Evolutionary conservation across 2,113 vertebrate species (phyloP).

Genomic region (Nesogale talazaci): DNA sequence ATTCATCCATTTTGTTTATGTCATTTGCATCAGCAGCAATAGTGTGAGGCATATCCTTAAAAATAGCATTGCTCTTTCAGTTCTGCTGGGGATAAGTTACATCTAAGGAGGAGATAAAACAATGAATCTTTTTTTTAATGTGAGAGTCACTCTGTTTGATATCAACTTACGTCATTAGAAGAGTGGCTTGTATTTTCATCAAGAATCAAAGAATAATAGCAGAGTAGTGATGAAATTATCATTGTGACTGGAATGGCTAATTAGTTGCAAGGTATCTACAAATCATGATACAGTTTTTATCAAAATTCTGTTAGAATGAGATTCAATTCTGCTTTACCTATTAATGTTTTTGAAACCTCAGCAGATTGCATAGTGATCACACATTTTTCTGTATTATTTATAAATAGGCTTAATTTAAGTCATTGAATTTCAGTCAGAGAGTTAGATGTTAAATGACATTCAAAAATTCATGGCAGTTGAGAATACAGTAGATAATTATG

Average conservation of each 20-base stretch:
- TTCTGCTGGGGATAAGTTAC: neutral
- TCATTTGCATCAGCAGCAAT: neutral
- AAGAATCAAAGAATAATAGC: slow-evolving; percentile 26
- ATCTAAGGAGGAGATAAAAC: neutral
- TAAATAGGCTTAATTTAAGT: slow-evolving; percentile 59
- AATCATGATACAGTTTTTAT: slow-evolving; percentile 45
- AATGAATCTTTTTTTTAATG: neutral
- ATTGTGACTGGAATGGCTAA: slow-evolving; percentile 46
- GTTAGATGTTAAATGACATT: slow-evolving; percentile 64
- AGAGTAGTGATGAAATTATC: slow-evolving; percentile 48
- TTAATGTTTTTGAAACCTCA: slow-evolving; percentile 54
- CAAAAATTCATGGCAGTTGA: slow-evolving; percentile 51
- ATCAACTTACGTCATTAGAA: slow-evolving; percentile 29
- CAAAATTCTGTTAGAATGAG: slow-evolving; percentile 57
- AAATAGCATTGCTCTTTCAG: neutral
- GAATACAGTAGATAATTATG: slow-evolving; percentile 55
- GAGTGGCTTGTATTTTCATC: slow-evolving; percentile 33
- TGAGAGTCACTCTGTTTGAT: neutral
- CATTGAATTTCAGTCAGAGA: slow-evolving; percentile 58
- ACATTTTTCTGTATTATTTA: slow-evolving; percentile 59
- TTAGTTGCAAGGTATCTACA: slow-evolving; percentile 65
- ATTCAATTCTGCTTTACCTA: slow-evolving; percentile 52
- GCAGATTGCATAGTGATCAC: slow-evolving; percentile 51
- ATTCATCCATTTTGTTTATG: neutral
- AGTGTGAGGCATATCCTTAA: neutral